Percentiles rank a stretch among this genome's conserved stretches.
Evolutionary conservation across 2,888 invertebrate genomes (phyloP).

Genomic region (Macrostomum cliftonense): DNA sequence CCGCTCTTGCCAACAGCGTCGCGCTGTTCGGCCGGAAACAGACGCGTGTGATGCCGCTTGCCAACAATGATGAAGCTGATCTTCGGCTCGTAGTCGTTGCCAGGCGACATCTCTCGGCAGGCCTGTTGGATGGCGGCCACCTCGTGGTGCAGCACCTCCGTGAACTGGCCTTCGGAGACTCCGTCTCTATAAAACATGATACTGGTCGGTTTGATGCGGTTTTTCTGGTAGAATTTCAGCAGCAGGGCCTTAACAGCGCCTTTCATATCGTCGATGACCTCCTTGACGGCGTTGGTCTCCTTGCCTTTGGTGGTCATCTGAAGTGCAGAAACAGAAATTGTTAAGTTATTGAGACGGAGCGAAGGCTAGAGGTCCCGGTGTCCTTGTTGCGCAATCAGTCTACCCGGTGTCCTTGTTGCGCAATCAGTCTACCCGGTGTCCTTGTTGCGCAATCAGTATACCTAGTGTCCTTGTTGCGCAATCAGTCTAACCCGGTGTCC

Average conservation of each 20-base stretch:
- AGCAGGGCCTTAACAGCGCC: not conserved
- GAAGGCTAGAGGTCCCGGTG: no score
- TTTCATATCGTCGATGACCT: not conserved
- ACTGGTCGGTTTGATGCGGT: conserved; percentile 11
- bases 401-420: no score
- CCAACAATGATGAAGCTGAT: conserved; percentile 13
- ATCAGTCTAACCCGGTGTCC: no score
- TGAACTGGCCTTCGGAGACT: conserved; percentile 13
- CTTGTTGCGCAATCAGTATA: no score
- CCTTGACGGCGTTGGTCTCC: not conserved
- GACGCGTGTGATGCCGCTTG: conserved; percentile 11
- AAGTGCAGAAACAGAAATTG: no score
- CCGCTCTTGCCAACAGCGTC: conserved; percentile 8
- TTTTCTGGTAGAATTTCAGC: not conserved
- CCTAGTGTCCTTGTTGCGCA: no score
- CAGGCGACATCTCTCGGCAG: conserved; percentile 1
- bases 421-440: no score
- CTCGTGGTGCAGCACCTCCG: conserved; percentile 9
- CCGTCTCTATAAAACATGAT: conserved; percentile 14
- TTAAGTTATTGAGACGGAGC: no score
- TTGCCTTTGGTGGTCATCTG: not conserved
- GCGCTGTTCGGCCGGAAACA: conserved; percentile 4
- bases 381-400: no score
- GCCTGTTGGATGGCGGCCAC: conserved; percentile 9
- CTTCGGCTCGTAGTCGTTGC: conserved; percentile 9